These are phyloP conservation scores for Patella pellucida DNA, from an alignment of 2,888 invertebrate genomes.

Conservation along the genomic window DNA sequence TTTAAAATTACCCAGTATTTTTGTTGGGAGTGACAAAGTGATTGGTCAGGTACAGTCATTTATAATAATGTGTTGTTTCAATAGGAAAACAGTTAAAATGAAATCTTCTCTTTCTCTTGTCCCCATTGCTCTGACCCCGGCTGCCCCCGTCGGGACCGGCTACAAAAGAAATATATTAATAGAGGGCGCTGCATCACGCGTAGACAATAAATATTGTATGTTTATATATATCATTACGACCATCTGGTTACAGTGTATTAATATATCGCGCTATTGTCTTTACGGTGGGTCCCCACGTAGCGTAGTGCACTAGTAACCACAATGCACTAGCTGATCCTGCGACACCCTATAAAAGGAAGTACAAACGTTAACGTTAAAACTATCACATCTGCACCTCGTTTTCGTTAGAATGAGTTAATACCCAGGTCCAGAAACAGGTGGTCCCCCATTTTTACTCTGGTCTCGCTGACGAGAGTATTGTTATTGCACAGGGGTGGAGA, in stretches of 20 bases:
- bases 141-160: neutral
- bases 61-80: no score
- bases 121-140: neutral
- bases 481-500: neutral
- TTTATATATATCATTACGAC: conserved; percentile 4
- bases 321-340: neutral
- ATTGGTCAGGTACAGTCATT: no score
- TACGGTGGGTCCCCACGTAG: neutral
- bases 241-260: neutral
- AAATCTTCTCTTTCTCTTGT: neutral
- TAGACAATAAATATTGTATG: conserved; percentile 5
- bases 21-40: no score
- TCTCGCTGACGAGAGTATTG: neutral
- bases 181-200: neutral
- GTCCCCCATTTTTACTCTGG: neutral
- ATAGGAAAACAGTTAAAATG: neutral
- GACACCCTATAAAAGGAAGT: neutral
- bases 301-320: conserved; percentile 5
- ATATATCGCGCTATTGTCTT: neutral
- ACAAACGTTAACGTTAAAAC: neutral
- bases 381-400: neutral
- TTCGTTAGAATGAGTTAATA: neutral
- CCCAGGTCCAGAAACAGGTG: conserved; percentile 4
- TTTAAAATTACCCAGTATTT: no score
- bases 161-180: neutral